Percentiles rank a stretch among this genome's conserved stretches.
These are phyloP conservation scores for Catonia carolina DNA, from an alignment of 2,888 invertebrate species.

Conservation along the genomic window DNA sequence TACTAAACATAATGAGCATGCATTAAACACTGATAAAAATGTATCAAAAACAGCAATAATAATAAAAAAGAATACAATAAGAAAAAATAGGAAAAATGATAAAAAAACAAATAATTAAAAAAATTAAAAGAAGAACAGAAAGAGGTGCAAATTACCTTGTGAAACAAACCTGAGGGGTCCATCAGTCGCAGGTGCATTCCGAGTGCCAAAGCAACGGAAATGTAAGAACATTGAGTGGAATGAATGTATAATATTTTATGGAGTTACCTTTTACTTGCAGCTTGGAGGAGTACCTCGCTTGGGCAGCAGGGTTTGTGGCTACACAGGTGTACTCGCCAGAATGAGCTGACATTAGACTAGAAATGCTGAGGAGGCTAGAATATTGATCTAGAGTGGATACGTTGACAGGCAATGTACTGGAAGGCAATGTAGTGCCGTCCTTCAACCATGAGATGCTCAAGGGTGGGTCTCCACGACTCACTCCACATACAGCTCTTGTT, in stretches of 20 bases:
- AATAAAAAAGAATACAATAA: constrained; percentile 25
- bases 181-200: constrained; percentile 54
- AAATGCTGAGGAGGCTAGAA: constrained; percentile 69
- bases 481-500: constrained; percentile 73
- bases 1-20: too few relatives aligned
- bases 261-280: constrained; percentile 73
- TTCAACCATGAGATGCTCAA: constrained; percentile 74
- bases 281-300: constrained; percentile 71
- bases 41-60: constrained; percentile 29
- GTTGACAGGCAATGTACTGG: constrained; percentile 54
- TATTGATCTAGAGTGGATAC: constrained; percentile 66
- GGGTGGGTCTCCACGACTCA: constrained; percentile 73
- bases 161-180: constrained; percentile 40
- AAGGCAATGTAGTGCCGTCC: constrained; percentile 50
- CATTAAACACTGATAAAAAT: constrained; percentile 34
- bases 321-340: constrained; percentile 72
- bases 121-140: constrained; percentile 41
- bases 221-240: constrained; percentile 27
- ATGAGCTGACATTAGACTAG: constrained; percentile 65
- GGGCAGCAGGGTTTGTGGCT: constrained; percentile 70
- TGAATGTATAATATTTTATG: constrained; percentile 23
- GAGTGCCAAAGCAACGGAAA: constrained; percentile 54
- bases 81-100: constrained; percentile 32
- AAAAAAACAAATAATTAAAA: constrained; percentile 32
- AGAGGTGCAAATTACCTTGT: constrained; percentile 61